Evolutionary conservation across 30 jellyfish, hydroid and myxozoan genomes (phyloP).

Genomic region (Rhopilema esculentum): DNA sequence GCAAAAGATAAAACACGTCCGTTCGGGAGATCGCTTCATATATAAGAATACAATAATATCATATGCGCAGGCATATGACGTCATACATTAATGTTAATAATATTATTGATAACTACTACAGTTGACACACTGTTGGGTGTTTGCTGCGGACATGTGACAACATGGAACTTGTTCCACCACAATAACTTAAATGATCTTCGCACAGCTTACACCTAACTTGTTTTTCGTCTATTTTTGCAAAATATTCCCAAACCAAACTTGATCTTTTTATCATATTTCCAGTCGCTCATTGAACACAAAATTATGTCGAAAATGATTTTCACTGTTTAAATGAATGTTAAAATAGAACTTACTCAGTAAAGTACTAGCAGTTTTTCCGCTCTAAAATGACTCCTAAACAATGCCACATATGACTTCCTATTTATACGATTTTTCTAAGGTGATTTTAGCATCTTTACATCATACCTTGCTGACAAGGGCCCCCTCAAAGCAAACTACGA

Average conservation of each 20-base stretch:
- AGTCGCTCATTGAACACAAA: too few relatives aligned
- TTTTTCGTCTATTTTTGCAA: slow-evolving; percentile 43
- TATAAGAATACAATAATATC: background rate
- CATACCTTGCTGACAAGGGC: background rate
- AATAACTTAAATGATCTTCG: slow-evolving; percentile 13
- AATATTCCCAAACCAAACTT: slow-evolving; percentile 45
- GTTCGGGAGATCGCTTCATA: background rate
- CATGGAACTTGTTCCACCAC: slow-evolving; percentile 63
- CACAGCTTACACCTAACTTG: slow-evolving; percentile 54
- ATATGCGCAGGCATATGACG: background rate
- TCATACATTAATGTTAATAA: background rate
- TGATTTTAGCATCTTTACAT: background rate
- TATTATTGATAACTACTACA: background rate
- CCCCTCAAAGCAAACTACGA: background rate
- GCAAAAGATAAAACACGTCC: background rate
- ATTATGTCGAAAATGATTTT: background rate
- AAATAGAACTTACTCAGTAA: background rate
- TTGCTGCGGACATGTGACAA: slow-evolving; percentile 45
- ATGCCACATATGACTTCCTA: background rate
- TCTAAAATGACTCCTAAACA: too few relatives aligned
- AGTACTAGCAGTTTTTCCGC: too few relatives aligned
- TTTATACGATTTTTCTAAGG: background rate
- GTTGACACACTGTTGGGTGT: slow-evolving; percentile 10
- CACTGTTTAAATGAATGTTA: background rate
- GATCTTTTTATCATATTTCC: slow-evolving; percentile 2